Evolutionary conservation across 2,113 vertebrate genomes (phyloP), one percentile per base, ranked within the genome.

Genomic region (Periophthalmodon schlosseri): DNA sequence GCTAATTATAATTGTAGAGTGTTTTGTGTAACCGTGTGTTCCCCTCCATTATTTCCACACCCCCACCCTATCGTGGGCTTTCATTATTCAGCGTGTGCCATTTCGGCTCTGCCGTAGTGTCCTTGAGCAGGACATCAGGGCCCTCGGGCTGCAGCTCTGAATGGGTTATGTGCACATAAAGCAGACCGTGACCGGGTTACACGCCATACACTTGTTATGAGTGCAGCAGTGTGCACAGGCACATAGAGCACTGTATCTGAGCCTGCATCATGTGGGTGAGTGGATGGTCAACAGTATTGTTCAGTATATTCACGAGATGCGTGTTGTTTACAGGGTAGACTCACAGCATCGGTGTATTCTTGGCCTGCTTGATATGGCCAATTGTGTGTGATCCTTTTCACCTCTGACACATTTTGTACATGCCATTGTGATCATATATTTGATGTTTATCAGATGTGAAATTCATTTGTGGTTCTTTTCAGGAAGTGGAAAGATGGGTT

Each of bases 401-500:
- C 9, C 36, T 39, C 36, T 6, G 36, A 39, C 39, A 44, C 9
- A 44, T 44, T 44, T 44, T 44, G 39, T 44, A 44, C 39, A 44
- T 44, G 39, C 6, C 39, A 44, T 44, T 44, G 0, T 44, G 10
- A 44, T 44, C 8, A 44, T 44, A 44, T 44, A 52, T 20, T 52
- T 52, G 5, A 20, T 18, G 7, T 52, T 52, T 52, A 20, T 3
- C 16, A 52, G 49, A 52, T 52, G 49, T 20, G 16, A 57, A 4
- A 57, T 11, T 10, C 15, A n/a, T n/a, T 21, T 65, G 34, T 44
- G 34, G 3, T 39, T 44, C 36, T 65, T 63, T 65, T 65, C 34
- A 65, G 63, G 34, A n/a, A 5, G 68, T 69, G 89, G 68, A 90
- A 83, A 74, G 75, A 91, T 91, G 91, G 84, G 86, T 74, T 92